Conservation (phyloP, 2,888 invertebrate genomes). For the Alviniconcha strummeri region DNA sequence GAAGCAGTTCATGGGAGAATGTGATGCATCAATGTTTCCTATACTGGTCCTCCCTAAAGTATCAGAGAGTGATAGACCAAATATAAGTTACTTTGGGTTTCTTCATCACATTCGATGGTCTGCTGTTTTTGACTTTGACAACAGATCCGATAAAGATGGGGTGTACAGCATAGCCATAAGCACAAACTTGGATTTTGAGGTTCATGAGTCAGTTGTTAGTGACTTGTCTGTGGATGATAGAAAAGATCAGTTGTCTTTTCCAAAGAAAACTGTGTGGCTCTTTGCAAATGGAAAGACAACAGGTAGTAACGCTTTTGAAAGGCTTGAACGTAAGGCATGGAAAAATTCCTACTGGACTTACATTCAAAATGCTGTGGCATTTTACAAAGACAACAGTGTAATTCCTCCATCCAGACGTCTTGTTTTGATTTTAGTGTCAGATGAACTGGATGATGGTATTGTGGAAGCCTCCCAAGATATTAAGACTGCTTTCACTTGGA, state of each 20-base stretch:
- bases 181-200: no score
- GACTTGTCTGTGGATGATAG: no score
- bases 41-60: slow-evolving; percentile 12
- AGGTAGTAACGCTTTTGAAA: slow-evolving; percentile 13
- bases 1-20: slow-evolving; percentile 2
- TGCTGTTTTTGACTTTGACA: no score
- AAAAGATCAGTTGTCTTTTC: slow-evolving; percentile 9
- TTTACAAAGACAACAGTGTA: slow-evolving; percentile 26
- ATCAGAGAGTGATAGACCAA: no score
- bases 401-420: slow-evolving; percentile 15
- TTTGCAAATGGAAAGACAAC: slow-evolving; percentile 18
- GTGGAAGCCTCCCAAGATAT: slow-evolving; percentile 3
- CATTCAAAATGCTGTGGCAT: slow-evolving; percentile 22
- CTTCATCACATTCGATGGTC: no score
- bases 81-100: no score
- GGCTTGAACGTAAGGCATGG: slow-evolving; percentile 2
- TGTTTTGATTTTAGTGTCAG: slow-evolving; percentile 11
- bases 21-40: slow-evolving; percentile 17
- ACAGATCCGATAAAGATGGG: no score
- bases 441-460: slow-evolving; percentile 9
- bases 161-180: no score
- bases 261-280: slow-evolving; percentile 22
- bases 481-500: slow-evolving; percentile 10
- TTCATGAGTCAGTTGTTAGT: no score
- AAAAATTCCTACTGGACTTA: slow-evolving; percentile 4